These are phyloP conservation scores for Arctocebus calabarensis DNA, from an alignment of 2,797 vertebrate genomes.

Conservation along the genomic window DNA sequence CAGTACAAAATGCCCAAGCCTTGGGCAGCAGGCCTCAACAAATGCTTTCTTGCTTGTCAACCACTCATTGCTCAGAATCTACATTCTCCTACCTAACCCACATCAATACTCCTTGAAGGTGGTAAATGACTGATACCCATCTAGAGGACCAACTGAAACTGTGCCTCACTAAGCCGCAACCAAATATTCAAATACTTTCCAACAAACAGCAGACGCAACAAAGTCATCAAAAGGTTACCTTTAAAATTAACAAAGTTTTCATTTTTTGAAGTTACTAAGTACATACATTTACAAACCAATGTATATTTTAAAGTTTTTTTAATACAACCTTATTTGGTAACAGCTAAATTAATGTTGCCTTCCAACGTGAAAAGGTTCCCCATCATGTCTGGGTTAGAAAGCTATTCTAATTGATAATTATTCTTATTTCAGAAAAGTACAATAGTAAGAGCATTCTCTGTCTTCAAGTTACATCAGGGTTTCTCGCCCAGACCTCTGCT, in stretches of 20 bases:
- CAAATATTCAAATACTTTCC: background rate
- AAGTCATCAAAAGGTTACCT: background rate
- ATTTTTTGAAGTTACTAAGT: too few species aligned
- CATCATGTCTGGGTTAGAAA: background rate
- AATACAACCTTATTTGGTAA: too few species aligned
- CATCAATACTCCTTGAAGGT: background rate
- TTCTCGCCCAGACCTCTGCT: background rate
- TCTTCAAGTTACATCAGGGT: background rate
- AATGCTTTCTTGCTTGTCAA: background rate
- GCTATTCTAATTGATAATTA: background rate
- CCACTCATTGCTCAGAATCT: background rate
- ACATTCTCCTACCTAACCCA: background rate
- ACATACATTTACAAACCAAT: too few species aligned
- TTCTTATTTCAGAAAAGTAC: background rate
- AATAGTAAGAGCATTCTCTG: background rate
- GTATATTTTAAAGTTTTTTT: too few species aligned
- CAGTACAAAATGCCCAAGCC: background rate
- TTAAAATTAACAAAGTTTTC: background rate
- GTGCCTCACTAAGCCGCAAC: background rate
- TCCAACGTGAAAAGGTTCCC: background rate
- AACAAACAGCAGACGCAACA: background rate
- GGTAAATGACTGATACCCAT: background rate
- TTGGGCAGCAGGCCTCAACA: background rate
- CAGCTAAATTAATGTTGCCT: too few species aligned
- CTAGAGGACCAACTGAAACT: background rate